A percentile compares a stretch with the other conserved stretches of the same genome.
phyloP scores from a whole-genome alignment of 2,888 invertebrate genomes.

The Stenolophus ochropezus region DNA sequence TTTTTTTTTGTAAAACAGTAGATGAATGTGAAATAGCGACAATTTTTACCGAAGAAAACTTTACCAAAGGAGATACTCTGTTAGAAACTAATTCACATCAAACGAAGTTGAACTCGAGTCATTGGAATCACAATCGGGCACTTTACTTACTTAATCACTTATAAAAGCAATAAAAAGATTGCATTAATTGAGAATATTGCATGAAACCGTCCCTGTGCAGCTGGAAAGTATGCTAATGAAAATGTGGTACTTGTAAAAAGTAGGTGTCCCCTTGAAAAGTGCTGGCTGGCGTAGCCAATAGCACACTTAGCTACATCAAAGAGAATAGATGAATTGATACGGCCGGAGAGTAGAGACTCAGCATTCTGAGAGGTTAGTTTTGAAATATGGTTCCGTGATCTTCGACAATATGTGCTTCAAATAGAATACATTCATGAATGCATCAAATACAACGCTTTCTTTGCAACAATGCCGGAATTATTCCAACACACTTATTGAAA shows the following conservation, averaged over 20 bases:
- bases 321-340: constrained; percentile 47
- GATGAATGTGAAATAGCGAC: too few species aligned
- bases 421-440: constrained; percentile 33
- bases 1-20: too few species aligned
- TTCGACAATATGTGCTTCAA: constrained; percentile 33
- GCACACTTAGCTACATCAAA: constrained; percentile 37
- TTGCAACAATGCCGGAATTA: neutral
- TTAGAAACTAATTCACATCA: too few species aligned
- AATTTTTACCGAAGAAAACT: too few species aligned
- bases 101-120: too few species aligned
- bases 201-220: neutral
- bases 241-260: constrained; percentile 29
- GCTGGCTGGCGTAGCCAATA: constrained; percentile 16
- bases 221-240: constrained; percentile 7
- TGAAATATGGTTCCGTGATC: neutral
- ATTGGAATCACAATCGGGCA: too few species aligned
- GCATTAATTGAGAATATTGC: neutral
- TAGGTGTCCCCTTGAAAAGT: constrained; percentile 34
- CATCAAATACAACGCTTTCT: neutral
- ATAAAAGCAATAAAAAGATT: neutral
- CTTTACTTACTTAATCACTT: too few species aligned
- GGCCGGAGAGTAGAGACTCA: constrained; percentile 3
- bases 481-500: neutral
- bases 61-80: too few species aligned
- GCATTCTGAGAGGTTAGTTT: constrained; percentile 11